Conservation (phyloP, 64 coral and sea anemone species). For the Pachyseris speciosa region DNA sequence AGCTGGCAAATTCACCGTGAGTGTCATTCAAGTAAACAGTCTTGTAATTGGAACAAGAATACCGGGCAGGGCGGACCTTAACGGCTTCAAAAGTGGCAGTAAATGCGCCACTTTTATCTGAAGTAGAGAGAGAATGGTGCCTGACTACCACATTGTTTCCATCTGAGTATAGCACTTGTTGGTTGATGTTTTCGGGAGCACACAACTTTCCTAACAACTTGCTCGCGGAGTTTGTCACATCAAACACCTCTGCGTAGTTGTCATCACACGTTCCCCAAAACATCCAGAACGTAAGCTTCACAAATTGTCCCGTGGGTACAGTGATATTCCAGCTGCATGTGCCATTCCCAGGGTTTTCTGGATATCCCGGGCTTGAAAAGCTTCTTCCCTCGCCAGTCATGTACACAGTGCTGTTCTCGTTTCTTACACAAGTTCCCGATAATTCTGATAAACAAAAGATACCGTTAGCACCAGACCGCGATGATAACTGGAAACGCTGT, state of each 20-base stretch:
- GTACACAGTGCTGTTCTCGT: background rate
- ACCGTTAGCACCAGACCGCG: background rate
- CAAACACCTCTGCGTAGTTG: slow-evolving; percentile 5
- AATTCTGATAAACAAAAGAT: background rate
- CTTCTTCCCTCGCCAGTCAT: slow-evolving; percentile 6
- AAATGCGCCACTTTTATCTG: background rate
- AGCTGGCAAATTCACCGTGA: slow-evolving; percentile 16
- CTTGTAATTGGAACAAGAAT: background rate
- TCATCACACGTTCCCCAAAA: background rate
- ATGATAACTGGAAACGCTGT: too few relatives aligned
- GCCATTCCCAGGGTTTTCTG: background rate
- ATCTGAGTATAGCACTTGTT: background rate
- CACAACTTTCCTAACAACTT: slow-evolving; percentile 4
- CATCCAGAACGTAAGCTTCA: background rate
- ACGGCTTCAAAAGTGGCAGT: slow-evolving; percentile 1
- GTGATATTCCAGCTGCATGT: slow-evolving; percentile 15
- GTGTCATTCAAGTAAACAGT: background rate
- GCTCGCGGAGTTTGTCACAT: background rate
- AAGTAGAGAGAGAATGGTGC: background rate
- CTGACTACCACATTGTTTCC: background rate
- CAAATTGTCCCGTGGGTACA: slow-evolving; percentile 15
- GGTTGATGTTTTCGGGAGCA: background rate
- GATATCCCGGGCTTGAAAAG: background rate
- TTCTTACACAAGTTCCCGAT: background rate
- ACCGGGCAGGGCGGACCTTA: background rate